These are phyloP conservation scores for Nycticebus coucang DNA, from an alignment of 2,113 vertebrate genomes.

Conservation along the genomic window DNA sequence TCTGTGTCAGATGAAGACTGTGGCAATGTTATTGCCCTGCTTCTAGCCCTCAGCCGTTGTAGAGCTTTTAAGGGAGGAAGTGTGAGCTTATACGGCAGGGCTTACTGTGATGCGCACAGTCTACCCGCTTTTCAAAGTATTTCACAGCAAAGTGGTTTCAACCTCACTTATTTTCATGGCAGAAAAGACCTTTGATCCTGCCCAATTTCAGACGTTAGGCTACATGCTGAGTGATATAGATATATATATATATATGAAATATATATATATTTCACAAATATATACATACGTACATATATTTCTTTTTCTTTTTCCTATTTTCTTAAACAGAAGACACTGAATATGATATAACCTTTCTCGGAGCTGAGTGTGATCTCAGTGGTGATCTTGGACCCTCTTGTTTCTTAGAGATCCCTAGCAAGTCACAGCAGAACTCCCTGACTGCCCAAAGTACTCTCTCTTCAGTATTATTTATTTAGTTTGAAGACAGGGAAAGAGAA, in stretches of 20 bases:
- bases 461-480: not conserved
- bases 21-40: not conserved
- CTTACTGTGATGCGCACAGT: not conserved
- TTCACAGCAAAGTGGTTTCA: not conserved
- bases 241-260: too few species aligned
- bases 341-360: not conserved
- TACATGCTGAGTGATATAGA: not conserved
- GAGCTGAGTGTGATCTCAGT: not conserved
- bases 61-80: not conserved
- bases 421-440: not conserved
- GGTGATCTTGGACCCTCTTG: not conserved
- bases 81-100: not conserved
- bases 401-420: not conserved
- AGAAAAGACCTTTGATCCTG: not conserved
- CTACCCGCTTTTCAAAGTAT: not conserved
- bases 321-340: not conserved
- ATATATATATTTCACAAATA: too few species aligned
- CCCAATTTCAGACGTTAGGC: not conserved
- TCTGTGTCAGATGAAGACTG: not conserved
- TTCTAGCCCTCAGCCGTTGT: not conserved
- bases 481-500: too few species aligned
- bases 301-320: not conserved
- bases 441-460: not conserved
- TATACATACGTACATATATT: too few species aligned
- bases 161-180: not conserved